Evolutionary conservation across 2,113 vertebrate species (phyloP).

Genomic region (Steatornis caripensis): DNA sequence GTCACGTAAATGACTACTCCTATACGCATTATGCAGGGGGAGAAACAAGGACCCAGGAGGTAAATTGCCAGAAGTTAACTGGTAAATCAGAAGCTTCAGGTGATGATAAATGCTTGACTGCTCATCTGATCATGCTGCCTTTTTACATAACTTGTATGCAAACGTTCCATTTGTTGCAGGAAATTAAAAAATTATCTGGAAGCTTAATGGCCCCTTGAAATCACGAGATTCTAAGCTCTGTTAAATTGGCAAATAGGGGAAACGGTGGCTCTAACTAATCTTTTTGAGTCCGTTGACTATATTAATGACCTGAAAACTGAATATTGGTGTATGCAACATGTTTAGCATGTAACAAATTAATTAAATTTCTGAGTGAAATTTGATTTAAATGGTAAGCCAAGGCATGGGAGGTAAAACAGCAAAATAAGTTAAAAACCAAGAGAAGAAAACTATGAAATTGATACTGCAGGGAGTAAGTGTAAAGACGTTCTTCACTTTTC

Average conservation of each 20-base stretch:
- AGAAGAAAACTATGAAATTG: not conserved
- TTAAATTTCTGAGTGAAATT: not conserved
- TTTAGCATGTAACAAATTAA: not conserved
- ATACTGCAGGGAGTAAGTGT: not conserved
- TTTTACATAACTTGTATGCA: not conserved
- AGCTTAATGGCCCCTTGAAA: not conserved
- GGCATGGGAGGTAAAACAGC: not conserved
- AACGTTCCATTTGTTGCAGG: not conserved
- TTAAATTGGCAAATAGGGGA: not conserved
- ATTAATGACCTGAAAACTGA: not conserved
- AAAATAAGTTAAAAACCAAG: not conserved
- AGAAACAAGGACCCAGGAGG: not conserved
- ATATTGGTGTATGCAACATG: not conserved
- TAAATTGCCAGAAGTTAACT: not conserved
- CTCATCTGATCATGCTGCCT: not conserved
- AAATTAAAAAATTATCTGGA: not conserved
- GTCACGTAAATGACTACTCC: not conserved
- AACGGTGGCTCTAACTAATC: not conserved
- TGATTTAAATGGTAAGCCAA: not conserved
- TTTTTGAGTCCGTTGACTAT: not conserved
- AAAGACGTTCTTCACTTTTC: not conserved
- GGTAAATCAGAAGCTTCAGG: not conserved
- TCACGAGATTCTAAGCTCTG: not conserved
- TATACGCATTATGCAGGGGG: accelerated
- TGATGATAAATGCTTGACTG: not conserved